phyloP scores from a whole-genome alignment of 2,797 vertebrate genomes.

The Propithecus perrieri region DNA sequence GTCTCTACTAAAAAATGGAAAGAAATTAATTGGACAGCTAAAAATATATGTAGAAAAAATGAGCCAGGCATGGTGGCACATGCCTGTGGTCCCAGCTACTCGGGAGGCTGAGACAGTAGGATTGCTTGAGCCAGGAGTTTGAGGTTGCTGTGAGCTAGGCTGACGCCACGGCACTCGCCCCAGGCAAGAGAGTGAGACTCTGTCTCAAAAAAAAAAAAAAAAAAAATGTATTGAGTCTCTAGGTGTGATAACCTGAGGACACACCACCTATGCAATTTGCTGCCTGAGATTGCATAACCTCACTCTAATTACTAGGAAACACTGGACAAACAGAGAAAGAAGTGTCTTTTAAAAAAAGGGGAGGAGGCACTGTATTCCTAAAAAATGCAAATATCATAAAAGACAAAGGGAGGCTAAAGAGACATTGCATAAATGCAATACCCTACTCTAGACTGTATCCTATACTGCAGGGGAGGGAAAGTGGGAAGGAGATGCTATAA shows the following conservation, averaged over 20 bases:
- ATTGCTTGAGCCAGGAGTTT: too few relatives aligned
- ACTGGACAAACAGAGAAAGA: neutral
- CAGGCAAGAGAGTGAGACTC: too few relatives aligned
- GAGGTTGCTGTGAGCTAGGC: too few relatives aligned
- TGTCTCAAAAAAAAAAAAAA: too few relatives aligned
- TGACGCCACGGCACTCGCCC: too few relatives aligned
- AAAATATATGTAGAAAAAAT: too few relatives aligned
- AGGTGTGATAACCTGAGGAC: neutral
- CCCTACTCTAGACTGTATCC: neutral
- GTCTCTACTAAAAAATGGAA: too few relatives aligned
- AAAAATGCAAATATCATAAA: neutral
- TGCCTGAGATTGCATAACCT: neutral
- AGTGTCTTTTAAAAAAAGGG: neutral
- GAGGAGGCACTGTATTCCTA: neutral
- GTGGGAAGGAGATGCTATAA: neutral
- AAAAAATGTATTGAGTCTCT: neutral
- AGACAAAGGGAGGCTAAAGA: neutral
- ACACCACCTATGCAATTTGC: neutral
- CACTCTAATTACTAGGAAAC: slow-evolving; percentile 31
- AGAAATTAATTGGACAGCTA: too few relatives aligned
- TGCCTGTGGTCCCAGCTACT: too few relatives aligned
- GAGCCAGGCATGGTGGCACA: too few relatives aligned
- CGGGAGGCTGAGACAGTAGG: too few relatives aligned
- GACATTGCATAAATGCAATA: neutral
- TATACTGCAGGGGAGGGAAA: neutral